Base-by-base conservation (phyloP, 1,140 invertebrate species). In the Drosophila triauraria region DNA sequence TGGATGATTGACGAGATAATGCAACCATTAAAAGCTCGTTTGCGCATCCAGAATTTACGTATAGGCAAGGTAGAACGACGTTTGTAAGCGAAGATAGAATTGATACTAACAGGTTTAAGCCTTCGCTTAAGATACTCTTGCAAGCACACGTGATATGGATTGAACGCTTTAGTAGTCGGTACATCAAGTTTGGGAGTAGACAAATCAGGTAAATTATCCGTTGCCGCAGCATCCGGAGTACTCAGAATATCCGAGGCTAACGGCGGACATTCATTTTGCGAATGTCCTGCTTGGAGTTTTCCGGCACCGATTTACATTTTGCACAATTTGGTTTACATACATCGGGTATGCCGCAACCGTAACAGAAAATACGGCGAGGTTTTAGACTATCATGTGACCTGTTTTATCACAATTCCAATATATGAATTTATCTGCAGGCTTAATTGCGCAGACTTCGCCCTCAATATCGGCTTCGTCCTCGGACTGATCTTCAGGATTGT, bases 121-220 rank as follows among this genome's bases (percentile, higher is more conserved):
- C 32, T 56, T 5, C 20, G 43, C 13, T 62, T 57, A 10, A 44
- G 2, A 40, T 70, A 70, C 2, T 76, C 46, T 12, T 48, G n/a
- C 12, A 53, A 38, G 4, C 60, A 59, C 2, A 59, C 1, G 3
- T 76, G 46, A 35, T 58, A 76, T 20, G 65, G 74, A 4, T 70
- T 69, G 32, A 62, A 70, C 9, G 9, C 12, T 54, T 5, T 3
- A 4, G 32, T 12, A 15, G 4, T 30, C 13, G 38, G 3, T 50
- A 47, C 5, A 17, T 42, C 20, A 30, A 23, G 8, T 40, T 40
- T 2, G 15, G 13, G 1, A 17, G 8, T 25, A 15, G 46, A 23
- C 25, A 62, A 13, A 8, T 27, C 8, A 15, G 32, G 20, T 40
- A n/a, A n/a, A 62, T 15, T 4, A 15, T n/a, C 59, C n/a, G 2